Conservation (phyloP, 2,113 vertebrate genomes). For the Cervus canadensis region DNA sequence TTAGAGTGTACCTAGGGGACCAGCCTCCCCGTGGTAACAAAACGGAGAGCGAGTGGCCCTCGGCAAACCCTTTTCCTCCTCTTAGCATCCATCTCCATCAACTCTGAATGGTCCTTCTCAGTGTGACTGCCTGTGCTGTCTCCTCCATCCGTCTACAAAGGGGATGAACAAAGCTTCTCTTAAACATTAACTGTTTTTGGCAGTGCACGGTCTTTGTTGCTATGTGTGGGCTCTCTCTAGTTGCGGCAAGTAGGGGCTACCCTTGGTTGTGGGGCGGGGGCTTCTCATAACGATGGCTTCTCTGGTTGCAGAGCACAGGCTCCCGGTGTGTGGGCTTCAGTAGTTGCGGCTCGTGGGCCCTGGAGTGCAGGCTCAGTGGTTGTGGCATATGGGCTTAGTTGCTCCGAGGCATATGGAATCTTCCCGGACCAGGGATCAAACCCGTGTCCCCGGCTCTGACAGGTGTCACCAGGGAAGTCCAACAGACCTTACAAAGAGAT, state of each 20-base stretch:
- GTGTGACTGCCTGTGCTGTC: neutral
- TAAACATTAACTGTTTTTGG: neutral
- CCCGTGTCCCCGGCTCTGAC: neutral
- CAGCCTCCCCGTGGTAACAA: neutral
- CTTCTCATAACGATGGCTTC: neutral
- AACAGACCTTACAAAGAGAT: neutral
- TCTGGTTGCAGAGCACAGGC: neutral
- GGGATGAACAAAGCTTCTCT: neutral
- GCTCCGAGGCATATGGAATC: neutral
- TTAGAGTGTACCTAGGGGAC: neutral
- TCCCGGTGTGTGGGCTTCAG: neutral
- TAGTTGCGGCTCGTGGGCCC: rapidly evolving
- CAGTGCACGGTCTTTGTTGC: rapidly evolving
- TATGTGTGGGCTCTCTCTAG: neutral
- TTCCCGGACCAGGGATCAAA: neutral
- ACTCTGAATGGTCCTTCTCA: neutral
- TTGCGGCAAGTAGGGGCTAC: neutral
- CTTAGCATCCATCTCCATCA: neutral
- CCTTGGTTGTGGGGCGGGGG: neutral
- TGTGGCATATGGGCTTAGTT: neutral
- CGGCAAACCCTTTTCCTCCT: neutral
- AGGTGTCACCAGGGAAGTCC: neutral
- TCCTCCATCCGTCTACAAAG: neutral
- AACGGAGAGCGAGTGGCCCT: neutral
- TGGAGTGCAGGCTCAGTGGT: neutral